Percentiles rank a stretch among this genome's conserved stretches.
Evolutionary conservation across 1,140 invertebrate species (phyloP).

Genomic region (Paralvinella palmiformis): DNA sequence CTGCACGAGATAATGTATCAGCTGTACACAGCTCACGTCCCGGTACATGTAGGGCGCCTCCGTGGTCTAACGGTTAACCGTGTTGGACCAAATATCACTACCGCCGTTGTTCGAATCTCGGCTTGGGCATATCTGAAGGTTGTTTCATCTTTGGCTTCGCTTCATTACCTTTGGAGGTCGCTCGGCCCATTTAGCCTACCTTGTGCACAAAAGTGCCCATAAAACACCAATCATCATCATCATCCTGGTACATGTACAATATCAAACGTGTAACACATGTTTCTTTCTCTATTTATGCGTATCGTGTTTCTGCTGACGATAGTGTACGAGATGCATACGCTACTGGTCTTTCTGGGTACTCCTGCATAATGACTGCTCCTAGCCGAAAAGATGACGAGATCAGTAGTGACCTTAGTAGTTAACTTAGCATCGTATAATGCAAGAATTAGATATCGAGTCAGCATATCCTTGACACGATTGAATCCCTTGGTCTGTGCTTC

Average conservation of each 20-base stretch:
- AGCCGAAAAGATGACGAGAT: constrained; percentile 18
- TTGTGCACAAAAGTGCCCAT: too few species aligned
- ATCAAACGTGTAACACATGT: constrained; percentile 19
- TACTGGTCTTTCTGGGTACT: constrained; percentile 30
- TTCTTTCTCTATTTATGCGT: constrained; percentile 51
- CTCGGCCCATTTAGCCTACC: too few species aligned
- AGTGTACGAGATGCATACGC: constrained; percentile 43
- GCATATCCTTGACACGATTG: constrained; percentile 15
- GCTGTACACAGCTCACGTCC: constrained; percentile 17
- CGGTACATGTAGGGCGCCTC: too few species aligned
- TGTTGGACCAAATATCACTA: too few species aligned
- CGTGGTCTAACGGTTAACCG: too few species aligned
- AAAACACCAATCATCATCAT: too few species aligned
- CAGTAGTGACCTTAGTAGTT: constrained; percentile 16
- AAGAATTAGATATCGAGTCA: constrained; percentile 18
- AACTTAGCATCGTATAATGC: constrained; percentile 19
- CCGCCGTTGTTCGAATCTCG: too few species aligned
- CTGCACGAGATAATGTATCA: too few species aligned
- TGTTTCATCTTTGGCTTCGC: too few species aligned
- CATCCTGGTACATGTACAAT: constrained; percentile 16
- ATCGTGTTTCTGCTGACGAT: constrained; percentile 38
- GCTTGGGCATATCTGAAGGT: too few species aligned
- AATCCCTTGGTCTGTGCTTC: constrained; percentile 13
- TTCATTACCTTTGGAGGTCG: too few species aligned
- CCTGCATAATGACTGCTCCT: constrained; percentile 25